Conservation (phyloP, 1,140 invertebrate species). For the Varroa destructor region DNA sequence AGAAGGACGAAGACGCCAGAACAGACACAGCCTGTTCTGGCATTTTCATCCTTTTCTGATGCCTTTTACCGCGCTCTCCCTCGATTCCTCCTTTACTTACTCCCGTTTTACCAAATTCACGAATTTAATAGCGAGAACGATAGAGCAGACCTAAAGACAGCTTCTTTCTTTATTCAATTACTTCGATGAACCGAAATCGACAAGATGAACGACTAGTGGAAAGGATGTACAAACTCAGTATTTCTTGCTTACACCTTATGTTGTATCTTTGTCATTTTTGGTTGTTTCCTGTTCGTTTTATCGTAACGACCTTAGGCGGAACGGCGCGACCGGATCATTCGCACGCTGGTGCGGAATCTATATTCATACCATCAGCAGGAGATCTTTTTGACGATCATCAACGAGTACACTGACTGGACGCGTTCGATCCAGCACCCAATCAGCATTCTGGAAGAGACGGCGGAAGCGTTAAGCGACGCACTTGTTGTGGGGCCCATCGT, state of each 20-base stretch:
- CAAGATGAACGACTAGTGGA: too few relatives aligned
- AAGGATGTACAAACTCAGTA: too few relatives aligned
- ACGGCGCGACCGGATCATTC: conserved; percentile 72
- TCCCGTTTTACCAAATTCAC: too few relatives aligned
- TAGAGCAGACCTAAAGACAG: too few relatives aligned
- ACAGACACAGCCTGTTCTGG: too few relatives aligned
- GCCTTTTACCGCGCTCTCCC: too few relatives aligned
- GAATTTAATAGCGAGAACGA: too few relatives aligned
- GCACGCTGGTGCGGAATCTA: conserved; percentile 67
- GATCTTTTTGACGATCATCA: conserved; percentile 90
- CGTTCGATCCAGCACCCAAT: conserved; percentile 78
- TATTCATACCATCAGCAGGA: conserved; percentile 52
- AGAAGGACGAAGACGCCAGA: too few relatives aligned
- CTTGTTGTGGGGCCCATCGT: conserved; percentile 81
- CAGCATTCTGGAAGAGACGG: conserved; percentile 76
- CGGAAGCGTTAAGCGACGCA: conserved; percentile 83
- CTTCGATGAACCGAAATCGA: too few relatives aligned
- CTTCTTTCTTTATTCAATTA: too few relatives aligned
- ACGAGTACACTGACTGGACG: conserved; percentile 96
- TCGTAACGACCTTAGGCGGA: conserved; percentile 45
- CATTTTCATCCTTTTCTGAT: too few relatives aligned
- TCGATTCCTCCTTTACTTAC: too few relatives aligned
- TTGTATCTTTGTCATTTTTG: not conserved
- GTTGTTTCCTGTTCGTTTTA: not conserved
- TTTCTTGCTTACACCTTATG: not conserved